phyloP scores from a whole-genome alignment of 2,113 vertebrate species.

The Vulpes vulpes region DNA sequence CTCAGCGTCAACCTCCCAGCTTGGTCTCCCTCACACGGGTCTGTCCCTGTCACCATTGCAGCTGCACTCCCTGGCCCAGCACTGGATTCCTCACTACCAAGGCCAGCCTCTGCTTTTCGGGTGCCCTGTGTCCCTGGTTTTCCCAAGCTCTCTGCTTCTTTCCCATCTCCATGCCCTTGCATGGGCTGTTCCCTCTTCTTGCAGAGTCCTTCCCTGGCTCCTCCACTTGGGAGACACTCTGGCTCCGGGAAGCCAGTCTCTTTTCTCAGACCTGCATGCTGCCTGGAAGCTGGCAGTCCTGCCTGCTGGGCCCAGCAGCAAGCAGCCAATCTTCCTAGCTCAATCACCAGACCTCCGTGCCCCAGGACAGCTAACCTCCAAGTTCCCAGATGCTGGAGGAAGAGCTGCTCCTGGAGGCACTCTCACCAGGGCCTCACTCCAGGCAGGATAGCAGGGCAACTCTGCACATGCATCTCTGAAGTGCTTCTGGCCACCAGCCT shows the following conservation, averaged over 20 bases:
- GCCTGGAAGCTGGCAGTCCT: not conserved
- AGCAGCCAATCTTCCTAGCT: not conserved
- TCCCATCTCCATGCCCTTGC: not conserved
- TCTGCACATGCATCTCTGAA: not conserved
- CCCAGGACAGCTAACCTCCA: not conserved
- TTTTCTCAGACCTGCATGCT: not conserved
- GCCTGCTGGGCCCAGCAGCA: not conserved
- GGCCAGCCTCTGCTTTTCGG: not conserved
- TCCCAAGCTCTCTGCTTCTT: not conserved
- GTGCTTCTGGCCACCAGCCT: not conserved
- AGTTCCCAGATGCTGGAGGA: not conserved
- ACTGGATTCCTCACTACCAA: not conserved
- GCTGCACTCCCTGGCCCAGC: not conserved
- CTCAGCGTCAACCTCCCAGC: too few relatives aligned
- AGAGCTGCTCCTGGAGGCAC: accelerated
- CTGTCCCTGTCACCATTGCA: not conserved
- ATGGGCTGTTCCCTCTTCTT: not conserved
- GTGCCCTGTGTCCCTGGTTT: too few relatives aligned
- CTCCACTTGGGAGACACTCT: not conserved
- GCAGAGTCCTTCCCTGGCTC: not conserved
- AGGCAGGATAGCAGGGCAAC: not conserved
- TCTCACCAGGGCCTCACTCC: not conserved
- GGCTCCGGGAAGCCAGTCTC: not conserved
- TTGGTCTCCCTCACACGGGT: not conserved
- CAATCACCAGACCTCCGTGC: not conserved